These are phyloP conservation scores for Spodoptera littoralis DNA, from an alignment of 2,888 invertebrate species.

Conservation along the genomic window DNA sequence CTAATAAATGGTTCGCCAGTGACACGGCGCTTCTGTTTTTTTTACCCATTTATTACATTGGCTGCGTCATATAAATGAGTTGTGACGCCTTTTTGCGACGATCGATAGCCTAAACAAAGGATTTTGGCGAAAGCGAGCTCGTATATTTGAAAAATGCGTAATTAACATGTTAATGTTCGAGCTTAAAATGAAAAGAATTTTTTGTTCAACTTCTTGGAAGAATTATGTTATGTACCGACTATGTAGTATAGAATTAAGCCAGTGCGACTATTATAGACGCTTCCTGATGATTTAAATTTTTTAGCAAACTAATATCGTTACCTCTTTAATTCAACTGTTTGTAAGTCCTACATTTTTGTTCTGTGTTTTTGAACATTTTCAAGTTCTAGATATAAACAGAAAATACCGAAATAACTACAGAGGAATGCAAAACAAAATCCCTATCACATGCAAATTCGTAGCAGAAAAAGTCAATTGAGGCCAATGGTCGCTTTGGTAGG, in stretches of 20 bases:
- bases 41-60: conserved; percentile 62
- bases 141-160: conserved; percentile 13
- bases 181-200: too few relatives aligned
- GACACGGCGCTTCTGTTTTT: conserved; percentile 61
- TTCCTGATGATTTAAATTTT: too few relatives aligned
- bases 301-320: too few relatives aligned
- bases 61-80: conserved; percentile 60
- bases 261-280: too few relatives aligned
- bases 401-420: conserved; percentile 19
- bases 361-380: too few relatives aligned
- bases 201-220: too few relatives aligned
- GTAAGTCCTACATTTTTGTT: neutral
- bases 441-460: conserved; percentile 39
- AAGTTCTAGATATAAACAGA: conserved; percentile 1
- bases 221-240: too few relatives aligned
- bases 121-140: conserved; percentile 10
- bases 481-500: conserved; percentile 32
- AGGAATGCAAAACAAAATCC: conserved; percentile 22
- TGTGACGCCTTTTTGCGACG: conserved; percentile 56
- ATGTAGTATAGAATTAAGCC: too few relatives aligned
- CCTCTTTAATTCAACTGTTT: too few relatives aligned
- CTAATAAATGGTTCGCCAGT: conserved; percentile 67
- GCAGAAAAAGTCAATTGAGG: conserved; percentile 36
- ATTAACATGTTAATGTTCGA: too few relatives aligned
- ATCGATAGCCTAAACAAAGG: conserved; percentile 51